phyloP scores from a whole-genome alignment of 2,113 vertebrate genomes.

The Archocentrus centrarchus region DNA sequence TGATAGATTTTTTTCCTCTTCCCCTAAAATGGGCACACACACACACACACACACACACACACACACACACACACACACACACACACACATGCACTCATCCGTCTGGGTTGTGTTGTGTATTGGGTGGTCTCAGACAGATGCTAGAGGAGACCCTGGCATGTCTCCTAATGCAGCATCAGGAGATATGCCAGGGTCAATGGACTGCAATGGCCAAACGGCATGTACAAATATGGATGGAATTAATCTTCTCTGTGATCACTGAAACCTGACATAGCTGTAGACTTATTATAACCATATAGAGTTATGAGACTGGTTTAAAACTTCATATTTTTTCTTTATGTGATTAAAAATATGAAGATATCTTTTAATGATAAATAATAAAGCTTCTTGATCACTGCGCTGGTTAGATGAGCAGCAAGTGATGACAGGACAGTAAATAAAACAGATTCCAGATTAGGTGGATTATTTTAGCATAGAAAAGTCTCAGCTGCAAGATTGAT shows the following conservation, averaged over 20 bases:
- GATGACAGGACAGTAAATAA: slow-evolving; percentile 9
- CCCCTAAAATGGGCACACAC: neutral
- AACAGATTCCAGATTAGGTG: slow-evolving; percentile 22
- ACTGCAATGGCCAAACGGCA: slow-evolving; percentile 61
- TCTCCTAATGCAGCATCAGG: slow-evolving; percentile 32
- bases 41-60: neutral
- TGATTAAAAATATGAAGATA: neutral
- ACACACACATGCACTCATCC: neutral
- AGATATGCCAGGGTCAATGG: slow-evolving; percentile 63
- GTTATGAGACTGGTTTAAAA: neutral
- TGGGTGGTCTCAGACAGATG: slow-evolving; percentile 56
- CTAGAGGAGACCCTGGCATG: slow-evolving; percentile 19
- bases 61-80: neutral
- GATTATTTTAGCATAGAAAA: slow-evolving; percentile 30
- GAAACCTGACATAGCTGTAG: neutral
- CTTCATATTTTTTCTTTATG: neutral
- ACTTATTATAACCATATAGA: too few species aligned
- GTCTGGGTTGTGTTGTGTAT: slow-evolving; percentile 44
- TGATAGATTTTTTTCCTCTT: too few species aligned
- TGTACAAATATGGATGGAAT: slow-evolving; percentile 68
- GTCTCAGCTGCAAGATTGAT: slow-evolving; percentile 41
- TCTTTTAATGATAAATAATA: neutral
- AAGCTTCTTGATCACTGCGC: neutral
- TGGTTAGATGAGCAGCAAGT: slow-evolving; percentile 1
- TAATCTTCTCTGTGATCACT: slow-evolving; percentile 64